Conservation (phyloP, 2,113 vertebrate species). For the Lepus timidus region DNA sequence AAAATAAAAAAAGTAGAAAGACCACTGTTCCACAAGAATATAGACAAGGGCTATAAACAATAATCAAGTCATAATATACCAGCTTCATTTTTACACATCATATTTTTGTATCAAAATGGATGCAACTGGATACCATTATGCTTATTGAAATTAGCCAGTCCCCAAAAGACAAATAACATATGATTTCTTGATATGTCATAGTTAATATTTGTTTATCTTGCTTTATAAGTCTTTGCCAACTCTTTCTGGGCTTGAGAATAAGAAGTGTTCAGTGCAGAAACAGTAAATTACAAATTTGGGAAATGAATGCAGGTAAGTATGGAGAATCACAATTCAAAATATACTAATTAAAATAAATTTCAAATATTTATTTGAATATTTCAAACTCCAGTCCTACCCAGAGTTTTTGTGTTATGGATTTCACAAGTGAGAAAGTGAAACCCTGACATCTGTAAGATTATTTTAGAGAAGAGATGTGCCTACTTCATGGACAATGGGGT, state of each 20-base stretch:
- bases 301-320: not conserved
- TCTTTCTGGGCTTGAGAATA: not conserved
- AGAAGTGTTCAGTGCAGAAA: not conserved
- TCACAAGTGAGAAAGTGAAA: not conserved
- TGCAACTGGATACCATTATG: too few species aligned
- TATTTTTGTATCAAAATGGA: too few species aligned
- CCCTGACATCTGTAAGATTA: not conserved
- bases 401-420: not conserved
- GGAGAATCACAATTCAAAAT: not conserved
- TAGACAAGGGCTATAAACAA: too few species aligned
- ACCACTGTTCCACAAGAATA: too few species aligned
- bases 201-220: not conserved
- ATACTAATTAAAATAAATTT: not conserved
- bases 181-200: too few species aligned
- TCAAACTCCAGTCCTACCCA: not conserved
- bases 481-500: not conserved
- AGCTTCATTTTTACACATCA: too few species aligned
- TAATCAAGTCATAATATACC: too few species aligned
- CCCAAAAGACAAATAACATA: too few species aligned
- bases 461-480: not conserved
- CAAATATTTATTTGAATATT: not conserved
- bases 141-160: too few species aligned
- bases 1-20: too few species aligned
- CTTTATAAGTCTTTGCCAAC: not conserved
- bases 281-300: not conserved